Percentiles rank a stretch among this genome's conserved stretches.
These are phyloP conservation scores for Orchestes rusci DNA, from an alignment of 2,888 invertebrate species.

Conservation along the genomic window DNA sequence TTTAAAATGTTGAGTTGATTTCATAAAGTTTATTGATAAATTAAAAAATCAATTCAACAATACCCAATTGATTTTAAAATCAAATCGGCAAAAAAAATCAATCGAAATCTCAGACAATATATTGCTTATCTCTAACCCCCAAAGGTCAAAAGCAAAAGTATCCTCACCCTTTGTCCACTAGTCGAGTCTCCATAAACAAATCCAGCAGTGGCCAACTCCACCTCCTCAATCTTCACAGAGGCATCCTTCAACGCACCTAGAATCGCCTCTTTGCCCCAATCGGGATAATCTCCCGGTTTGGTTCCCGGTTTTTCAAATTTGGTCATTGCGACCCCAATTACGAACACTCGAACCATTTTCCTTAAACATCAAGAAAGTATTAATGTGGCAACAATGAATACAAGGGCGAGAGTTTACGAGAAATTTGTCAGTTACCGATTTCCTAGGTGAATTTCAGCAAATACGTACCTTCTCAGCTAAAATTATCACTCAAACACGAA, in stretches of 20 bases:
- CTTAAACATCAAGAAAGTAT: no score
- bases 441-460: no score
- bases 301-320: slow-evolving; percentile 94
- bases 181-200: slow-evolving; percentile 96
- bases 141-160: no score
- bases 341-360: slow-evolving; percentile 64
- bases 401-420: no score
- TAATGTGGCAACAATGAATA: not conserved
- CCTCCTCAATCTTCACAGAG: slow-evolving; percentile 61
- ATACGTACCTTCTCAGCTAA: slow-evolving; percentile 1
- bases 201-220: slow-evolving; percentile 87
- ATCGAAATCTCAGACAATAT: no score
- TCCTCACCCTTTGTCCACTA: slow-evolving; percentile 79
- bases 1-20: no score
- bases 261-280: slow-evolving; percentile 91
- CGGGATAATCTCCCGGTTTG: slow-evolving; percentile 82
- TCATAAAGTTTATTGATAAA: no score
- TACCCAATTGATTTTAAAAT: no score
- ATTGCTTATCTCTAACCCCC: no score
- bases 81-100: no score
- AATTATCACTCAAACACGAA: slow-evolving; percentile 1
- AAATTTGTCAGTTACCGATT: no score
- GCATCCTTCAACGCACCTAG: slow-evolving; percentile 82
- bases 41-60: no score
- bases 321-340: slow-evolving; percentile 96